phyloP scores from a whole-genome alignment of 2,113 vertebrate species.

The Candoia aspera region DNA sequence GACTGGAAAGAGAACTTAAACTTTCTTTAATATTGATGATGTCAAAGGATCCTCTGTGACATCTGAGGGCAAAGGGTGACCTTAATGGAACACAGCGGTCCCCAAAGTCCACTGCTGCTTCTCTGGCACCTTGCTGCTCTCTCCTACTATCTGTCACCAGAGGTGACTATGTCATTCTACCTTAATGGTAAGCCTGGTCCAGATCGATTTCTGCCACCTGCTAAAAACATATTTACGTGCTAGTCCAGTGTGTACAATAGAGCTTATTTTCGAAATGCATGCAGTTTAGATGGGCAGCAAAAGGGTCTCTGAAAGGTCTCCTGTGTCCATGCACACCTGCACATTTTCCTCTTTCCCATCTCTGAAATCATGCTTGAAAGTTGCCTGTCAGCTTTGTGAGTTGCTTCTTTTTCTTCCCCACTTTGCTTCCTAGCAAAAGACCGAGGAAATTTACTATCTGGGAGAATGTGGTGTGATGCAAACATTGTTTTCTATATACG shows the following conservation, averaged over 20 bases:
- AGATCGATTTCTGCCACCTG: no score
- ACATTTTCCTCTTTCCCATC: background rate
- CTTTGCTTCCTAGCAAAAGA: background rate
- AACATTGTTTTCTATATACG: constrained; percentile 41
- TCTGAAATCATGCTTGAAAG: background rate
- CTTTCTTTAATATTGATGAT: background rate
- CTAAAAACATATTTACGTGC: no score
- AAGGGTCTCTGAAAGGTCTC: background rate
- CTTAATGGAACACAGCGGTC: background rate
- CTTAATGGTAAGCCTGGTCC: background rate
- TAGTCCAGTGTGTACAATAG: no score
- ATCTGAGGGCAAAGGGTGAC: background rate
- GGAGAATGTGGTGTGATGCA: constrained; percentile 10
- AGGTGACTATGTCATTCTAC: background rate
- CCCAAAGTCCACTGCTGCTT: background rate
- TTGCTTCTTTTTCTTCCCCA: background rate
- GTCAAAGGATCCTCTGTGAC: background rate
- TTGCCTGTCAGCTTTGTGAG: background rate
- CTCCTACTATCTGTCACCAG: background rate
- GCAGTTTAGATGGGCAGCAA: background rate
- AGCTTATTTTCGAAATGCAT: background rate
- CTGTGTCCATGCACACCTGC: background rate
- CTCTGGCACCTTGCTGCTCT: background rate
- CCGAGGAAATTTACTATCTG: background rate
- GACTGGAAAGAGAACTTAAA: background rate